phyloP scores from a whole-genome alignment of 2,113 vertebrate genomes.

The Centropristis striata region DNA sequence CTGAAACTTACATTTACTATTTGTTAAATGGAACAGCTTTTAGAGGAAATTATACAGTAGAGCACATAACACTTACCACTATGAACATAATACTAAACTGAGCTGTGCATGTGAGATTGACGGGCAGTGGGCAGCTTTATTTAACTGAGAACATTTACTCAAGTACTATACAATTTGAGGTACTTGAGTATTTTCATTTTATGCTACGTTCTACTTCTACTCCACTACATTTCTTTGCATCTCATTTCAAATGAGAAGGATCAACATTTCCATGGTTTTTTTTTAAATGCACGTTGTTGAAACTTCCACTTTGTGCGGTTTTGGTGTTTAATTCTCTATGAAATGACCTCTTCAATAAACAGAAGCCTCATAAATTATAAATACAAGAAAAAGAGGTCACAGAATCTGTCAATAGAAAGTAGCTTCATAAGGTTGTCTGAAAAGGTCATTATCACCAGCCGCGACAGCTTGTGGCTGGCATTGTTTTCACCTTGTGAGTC shows the following conservation, averaged over 20 bases:
- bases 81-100: background rate
- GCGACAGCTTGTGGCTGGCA: too few relatives aligned
- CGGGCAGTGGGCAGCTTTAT: background rate
- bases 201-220: too few relatives aligned
- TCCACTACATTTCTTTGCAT: background rate
- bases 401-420: constrained; percentile 2
- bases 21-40: background rate
- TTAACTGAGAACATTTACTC: too few relatives aligned
- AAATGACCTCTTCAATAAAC: constrained; percentile 3
- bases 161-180: too few relatives aligned
- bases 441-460: background rate
- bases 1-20: background rate
- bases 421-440: background rate
- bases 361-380: background rate
- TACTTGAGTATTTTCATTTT: too few relatives aligned
- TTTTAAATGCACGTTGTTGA: background rate
- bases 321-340: background rate
- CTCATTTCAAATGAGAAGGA: background rate
- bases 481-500: too few relatives aligned
- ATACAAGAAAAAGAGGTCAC: background rate
- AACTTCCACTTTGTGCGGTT: background rate
- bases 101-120: background rate
- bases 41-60: background rate
- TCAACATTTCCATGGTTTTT: background rate
- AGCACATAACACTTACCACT: too few relatives aligned